Conservation (phyloP, 2,113 vertebrate species). For the Microcebus lehilahytsara region DNA sequence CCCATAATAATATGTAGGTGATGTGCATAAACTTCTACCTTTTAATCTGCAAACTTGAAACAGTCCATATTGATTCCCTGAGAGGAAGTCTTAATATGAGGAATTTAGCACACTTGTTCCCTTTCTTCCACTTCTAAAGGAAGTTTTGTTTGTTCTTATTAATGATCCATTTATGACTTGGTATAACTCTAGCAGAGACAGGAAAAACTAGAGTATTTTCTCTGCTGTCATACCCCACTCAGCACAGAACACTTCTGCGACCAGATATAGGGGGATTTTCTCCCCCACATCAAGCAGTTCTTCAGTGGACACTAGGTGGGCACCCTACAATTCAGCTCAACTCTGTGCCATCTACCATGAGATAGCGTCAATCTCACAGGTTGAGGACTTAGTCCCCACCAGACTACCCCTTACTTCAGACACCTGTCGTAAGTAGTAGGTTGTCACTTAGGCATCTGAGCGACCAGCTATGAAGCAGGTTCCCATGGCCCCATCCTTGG, state of each 20-base stretch:
- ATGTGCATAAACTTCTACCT: background rate
- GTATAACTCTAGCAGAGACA: background rate
- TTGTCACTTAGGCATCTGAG: background rate
- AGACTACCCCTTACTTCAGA: background rate
- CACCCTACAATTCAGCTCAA: background rate
- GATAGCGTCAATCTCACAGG: background rate
- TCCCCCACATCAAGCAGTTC: background rate
- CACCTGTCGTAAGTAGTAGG: background rate
- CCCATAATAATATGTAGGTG: background rate
- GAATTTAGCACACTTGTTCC: background rate
- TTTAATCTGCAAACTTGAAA: background rate
- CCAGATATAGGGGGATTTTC: background rate
- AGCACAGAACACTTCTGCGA: background rate
- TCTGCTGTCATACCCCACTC: background rate
- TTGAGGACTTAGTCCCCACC: background rate
- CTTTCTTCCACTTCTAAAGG: background rate
- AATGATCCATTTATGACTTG: conserved; percentile 10
- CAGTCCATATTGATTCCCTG: background rate
- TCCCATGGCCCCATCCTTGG: background rate
- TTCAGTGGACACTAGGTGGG: background rate
- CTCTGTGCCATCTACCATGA: background rate
- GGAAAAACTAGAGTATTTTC: background rate
- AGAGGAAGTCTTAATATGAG: background rate
- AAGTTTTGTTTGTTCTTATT: background rate
- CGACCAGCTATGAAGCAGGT: background rate